phyloP scores from a whole-genome alignment of 2,797 vertebrate genomes.

The Falco concolor region DNA sequence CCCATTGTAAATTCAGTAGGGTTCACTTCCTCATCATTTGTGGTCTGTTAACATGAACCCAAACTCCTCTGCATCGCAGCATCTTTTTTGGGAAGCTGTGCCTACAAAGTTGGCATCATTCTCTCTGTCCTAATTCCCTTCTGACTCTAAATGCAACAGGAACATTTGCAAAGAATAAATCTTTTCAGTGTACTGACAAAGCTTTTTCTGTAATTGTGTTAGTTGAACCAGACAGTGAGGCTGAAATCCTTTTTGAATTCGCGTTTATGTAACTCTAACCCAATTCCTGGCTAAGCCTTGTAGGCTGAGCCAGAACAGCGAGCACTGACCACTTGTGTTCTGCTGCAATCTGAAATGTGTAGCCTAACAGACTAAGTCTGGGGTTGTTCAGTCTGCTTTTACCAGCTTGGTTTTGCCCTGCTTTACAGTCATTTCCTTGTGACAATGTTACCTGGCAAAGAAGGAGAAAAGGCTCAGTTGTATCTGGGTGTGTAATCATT shows the following conservation, averaged over 20 bases:
- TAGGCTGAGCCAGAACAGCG: background rate
- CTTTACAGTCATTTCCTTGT: background rate
- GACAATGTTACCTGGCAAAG: background rate
- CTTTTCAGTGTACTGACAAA: slow-evolving; percentile 33
- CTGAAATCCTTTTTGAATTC: slow-evolving; percentile 30
- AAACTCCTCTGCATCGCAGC: background rate
- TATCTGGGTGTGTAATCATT: background rate
- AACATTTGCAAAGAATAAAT: slow-evolving; percentile 12
- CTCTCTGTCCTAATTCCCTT: background rate
- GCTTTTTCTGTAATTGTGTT: slow-evolving; percentile 34
- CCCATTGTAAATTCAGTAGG: background rate
- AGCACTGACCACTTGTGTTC: background rate
- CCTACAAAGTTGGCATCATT: background rate
- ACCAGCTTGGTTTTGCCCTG: background rate
- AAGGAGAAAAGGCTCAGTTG: background rate
- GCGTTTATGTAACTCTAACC: slow-evolving; percentile 36
- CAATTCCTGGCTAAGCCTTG: background rate
- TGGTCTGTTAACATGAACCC: background rate
- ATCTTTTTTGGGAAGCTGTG: background rate
- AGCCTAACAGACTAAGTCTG: background rate
- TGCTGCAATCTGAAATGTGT: background rate
- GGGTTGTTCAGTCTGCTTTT: background rate
- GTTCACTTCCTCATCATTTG: background rate
- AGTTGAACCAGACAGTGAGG: slow-evolving; percentile 10
- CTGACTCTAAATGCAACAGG: background rate